Evolutionary conservation across 2,888 invertebrate species (phyloP).

Genomic region (Xestia c-nigrum): DNA sequence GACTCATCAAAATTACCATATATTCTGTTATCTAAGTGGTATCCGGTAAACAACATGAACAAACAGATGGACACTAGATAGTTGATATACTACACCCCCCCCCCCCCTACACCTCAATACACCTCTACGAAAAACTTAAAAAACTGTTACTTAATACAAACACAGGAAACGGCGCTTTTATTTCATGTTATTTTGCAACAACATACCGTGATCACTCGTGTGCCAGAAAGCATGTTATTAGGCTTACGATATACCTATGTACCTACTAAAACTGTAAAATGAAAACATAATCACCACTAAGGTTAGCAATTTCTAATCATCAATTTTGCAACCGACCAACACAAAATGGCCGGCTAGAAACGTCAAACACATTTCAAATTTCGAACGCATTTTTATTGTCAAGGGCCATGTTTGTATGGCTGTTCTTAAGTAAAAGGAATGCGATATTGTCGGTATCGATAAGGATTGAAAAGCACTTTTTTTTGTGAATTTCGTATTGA

Average conservation of each 20-base stretch:
- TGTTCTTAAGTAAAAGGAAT: conserved; percentile 27
- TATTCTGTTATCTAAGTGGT: neutral
- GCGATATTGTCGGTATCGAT: conserved; percentile 29
- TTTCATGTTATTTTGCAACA: conserved; percentile 9
- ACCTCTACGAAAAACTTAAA: neutral
- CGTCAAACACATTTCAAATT: conserved; percentile 26
- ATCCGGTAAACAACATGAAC: neutral
- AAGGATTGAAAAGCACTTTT: conserved; percentile 37
- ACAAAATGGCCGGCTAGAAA: conserved; percentile 34
- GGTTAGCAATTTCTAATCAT: neutral
- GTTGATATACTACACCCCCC: too few relatives aligned
- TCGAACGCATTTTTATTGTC: neutral
- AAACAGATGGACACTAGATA: too few relatives aligned
- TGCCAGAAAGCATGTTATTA: conserved; percentile 14
- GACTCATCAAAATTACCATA: neutral
- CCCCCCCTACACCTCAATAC: too few relatives aligned
- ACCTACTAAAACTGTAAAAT: conserved; percentile 9
- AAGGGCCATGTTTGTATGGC: neutral
- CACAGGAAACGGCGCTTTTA: conserved; percentile 21
- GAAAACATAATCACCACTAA: conserved; percentile 35
- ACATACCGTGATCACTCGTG: conserved; percentile 10
- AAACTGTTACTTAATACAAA: neutral
- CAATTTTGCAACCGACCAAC: conserved; percentile 18
- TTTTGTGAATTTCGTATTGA: conserved; percentile 36
- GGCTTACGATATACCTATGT: neutral